A percentile compares a stretch with the other conserved stretches of the same genome.
Conservation (phyloP, 1,140 invertebrate species). For the Drosophila ficusphila region DNA sequence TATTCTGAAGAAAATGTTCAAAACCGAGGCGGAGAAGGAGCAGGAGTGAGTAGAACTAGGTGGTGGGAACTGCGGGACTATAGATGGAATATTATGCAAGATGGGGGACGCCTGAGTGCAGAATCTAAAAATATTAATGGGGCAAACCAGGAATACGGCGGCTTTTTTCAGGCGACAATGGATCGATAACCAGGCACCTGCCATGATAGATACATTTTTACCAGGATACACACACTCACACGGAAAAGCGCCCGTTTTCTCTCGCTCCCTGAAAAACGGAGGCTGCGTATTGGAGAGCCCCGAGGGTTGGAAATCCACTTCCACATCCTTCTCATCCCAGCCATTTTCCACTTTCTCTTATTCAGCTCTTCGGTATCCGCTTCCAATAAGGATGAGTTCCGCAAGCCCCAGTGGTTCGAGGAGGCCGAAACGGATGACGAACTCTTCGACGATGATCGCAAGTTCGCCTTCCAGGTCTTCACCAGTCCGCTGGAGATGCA, state of each 20-base stretch:
- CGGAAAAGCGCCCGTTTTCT: conserved; percentile 6
- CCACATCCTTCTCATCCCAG: conserved; percentile 18
- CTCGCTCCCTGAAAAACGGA: conserved; percentile 21
- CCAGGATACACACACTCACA: conserved; percentile 63
- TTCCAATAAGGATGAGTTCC: conserved; percentile 78
- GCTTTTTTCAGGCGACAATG: conserved; percentile 43
- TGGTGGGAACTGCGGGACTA: not conserved
- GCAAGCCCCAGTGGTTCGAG: conserved; percentile 83
- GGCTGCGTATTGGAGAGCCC: conserved; percentile 65
- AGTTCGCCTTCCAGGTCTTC: conserved; percentile 84
- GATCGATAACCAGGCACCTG: conserved; percentile 69
- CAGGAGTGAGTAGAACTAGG: conserved; percentile 74
- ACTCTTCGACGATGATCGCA: conserved; percentile 82
- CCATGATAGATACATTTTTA: conserved; percentile 76
- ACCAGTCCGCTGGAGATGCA: conserved; percentile 85
- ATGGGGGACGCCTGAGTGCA: not conserved
- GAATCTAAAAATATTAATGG: conserved; percentile 7
- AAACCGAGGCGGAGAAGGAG: conserved; percentile 64
- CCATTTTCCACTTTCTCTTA: not conserved
- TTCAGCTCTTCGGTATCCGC: conserved; percentile 55
- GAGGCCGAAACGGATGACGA: conserved; percentile 83
- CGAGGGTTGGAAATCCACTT: conserved; percentile 18
- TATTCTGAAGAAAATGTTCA: conserved; percentile 82
- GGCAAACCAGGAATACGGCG: conserved; percentile 9
- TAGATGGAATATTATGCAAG: conserved; percentile 11